Conservation (phyloP, 2,888 invertebrate genomes). For the Thereva nobilitata region DNA sequence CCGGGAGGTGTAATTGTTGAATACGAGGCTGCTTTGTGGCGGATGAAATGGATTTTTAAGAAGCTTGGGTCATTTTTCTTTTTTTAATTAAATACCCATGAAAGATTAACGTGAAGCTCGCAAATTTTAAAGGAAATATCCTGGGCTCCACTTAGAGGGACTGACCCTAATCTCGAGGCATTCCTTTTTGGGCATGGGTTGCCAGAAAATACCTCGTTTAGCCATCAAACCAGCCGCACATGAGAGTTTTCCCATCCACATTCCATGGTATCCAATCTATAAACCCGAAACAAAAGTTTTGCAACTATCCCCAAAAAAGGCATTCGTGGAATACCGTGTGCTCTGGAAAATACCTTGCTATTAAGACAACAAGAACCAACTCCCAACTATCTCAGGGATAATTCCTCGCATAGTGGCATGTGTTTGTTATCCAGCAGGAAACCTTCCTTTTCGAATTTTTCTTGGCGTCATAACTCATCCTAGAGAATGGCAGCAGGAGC, state of each 20-base stretch:
- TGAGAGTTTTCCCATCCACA: background rate
- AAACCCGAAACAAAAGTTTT: constrained; percentile 13
- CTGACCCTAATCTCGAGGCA: background rate
- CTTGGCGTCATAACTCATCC: constrained; percentile 28
- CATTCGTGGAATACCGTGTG: background rate
- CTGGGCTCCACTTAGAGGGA: too few relatives aligned
- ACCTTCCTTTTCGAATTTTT: constrained; percentile 10
- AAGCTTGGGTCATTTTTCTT: background rate
- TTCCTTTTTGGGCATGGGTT: constrained; percentile 2
- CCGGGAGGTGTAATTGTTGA: constrained; percentile 36
- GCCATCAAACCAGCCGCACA: constrained; percentile 26
- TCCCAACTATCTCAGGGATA: constrained; percentile 35
- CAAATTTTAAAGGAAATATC: too few relatives aligned
- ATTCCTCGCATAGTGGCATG: constrained; percentile 33
- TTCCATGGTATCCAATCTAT: constrained; percentile 19
- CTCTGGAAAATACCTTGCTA: constrained; percentile 13
- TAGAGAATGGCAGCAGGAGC: constrained; percentile 16
- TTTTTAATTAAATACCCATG: background rate
- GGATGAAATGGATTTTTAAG: background rate
- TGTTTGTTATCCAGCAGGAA: constrained; percentile 35
- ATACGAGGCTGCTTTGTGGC: constrained; percentile 1
- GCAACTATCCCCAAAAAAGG: constrained; percentile 16
- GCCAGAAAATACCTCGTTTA: constrained; percentile 3
- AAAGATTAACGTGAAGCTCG: too few relatives aligned
- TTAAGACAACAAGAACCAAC: constrained; percentile 3